Conservation (phyloP, 2,113 vertebrate species). For the Coracopsis vasa region DNA sequence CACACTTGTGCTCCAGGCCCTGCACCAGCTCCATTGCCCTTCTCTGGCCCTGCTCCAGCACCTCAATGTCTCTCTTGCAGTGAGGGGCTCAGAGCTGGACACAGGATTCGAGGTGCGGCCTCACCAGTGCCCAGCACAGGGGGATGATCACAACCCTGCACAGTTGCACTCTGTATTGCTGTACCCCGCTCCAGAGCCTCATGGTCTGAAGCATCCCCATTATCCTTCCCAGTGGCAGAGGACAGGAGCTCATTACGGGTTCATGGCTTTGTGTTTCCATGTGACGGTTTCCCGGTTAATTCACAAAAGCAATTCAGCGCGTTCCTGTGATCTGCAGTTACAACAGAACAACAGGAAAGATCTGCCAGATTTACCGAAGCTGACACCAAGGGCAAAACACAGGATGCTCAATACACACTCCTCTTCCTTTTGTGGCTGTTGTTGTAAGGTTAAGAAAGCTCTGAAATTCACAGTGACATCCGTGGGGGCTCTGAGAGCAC, state of each 20-base stretch:
- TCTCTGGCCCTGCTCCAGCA: neutral
- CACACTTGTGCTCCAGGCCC: too few species aligned
- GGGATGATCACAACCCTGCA: neutral
- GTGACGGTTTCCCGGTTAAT: slow-evolving; percentile 43
- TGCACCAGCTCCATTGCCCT: too few species aligned
- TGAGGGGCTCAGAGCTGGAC: neutral
- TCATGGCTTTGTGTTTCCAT: neutral
- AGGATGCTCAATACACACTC: slow-evolving; percentile 71
- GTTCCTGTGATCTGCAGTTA: slow-evolving; percentile 55
- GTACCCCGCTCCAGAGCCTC: neutral
- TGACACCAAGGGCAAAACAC: slow-evolving; percentile 79
- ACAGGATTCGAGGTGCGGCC: neutral
- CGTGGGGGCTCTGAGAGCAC: neutral
- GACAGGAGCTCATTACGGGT: neutral
- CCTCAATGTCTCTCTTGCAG: neutral
- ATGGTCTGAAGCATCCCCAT: rapidly evolving
- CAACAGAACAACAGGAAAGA: slow-evolving; percentile 92
- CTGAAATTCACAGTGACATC: slow-evolving; percentile 48
- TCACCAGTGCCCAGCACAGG: neutral
- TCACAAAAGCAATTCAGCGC: slow-evolving; percentile 56
- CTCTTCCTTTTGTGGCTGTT: slow-evolving; percentile 66
- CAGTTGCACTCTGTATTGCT: neutral
- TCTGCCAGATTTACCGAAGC: slow-evolving; percentile 80
- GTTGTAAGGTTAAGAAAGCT: slow-evolving; percentile 56
- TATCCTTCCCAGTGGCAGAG: neutral